Evolutionary conservation across 2,888 invertebrate species (phyloP), one percentile per base, ranked within the genome.

Genomic region (Luperina testacea): DNA sequence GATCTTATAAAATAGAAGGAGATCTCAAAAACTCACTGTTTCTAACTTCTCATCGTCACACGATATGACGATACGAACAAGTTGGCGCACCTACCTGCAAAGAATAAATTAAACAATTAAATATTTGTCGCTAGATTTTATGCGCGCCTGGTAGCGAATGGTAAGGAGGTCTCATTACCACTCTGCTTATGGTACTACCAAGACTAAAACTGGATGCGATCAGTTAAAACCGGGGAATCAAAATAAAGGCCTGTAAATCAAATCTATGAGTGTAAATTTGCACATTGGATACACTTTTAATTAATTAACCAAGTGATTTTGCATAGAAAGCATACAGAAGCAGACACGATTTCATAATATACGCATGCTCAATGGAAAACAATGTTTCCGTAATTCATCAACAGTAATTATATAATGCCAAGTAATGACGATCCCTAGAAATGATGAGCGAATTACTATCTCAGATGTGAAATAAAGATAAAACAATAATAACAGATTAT

Each of bases 11-110:
- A 45, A 0, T 70, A 51, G 5, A 2, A 83, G 68, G 80, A 80
- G 70, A 20, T 81, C n/a, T 48, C 6, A 69, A 53, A 17, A 53
- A 83, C 88, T 89, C 63, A 89, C 88, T 51, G 67, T 81, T 32
- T 87, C 87, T 72, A 81, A 64, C 71, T 90, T 87, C n/a, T 87
- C 92, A 82, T 92, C 90, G 53, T 90, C 92, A 72, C 91, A 89
- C 42, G 87, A 73, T 68, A 91, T 90, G 71, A 89, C 42, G 87
- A 73, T 68, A 91, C 90, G 71, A 94, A 91, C n/a, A 92, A 77
- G 76, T 92, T 92, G 61, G 86, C 86, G 87, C 96, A 96, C 94
- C 95, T 94, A 96, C 96, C 96, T 96, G 95, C 0, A 95, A 95
- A 85, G 83, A 92, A 87, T 79, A 80, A 75, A 88, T 89, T 85